phyloP scores from a whole-genome alignment of 2,113 vertebrate species.

The Brachypteracias leptosomus region DNA sequence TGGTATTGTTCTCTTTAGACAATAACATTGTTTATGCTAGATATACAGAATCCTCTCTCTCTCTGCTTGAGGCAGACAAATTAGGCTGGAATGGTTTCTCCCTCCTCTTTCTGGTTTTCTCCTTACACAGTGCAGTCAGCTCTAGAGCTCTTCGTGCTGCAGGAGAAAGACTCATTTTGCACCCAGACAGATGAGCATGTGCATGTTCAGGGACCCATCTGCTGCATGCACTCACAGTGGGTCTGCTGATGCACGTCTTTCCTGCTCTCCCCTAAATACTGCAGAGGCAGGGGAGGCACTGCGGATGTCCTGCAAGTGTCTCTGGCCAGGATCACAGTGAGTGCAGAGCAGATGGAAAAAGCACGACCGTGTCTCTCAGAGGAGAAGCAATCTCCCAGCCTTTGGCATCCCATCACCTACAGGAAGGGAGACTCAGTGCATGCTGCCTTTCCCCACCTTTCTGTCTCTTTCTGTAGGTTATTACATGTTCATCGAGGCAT shows the following conservation, averaged over 20 bases:
- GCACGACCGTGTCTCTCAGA: not conserved
- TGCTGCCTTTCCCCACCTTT: not conserved
- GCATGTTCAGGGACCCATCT: not conserved
- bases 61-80: not conserved
- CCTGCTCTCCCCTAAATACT: not conserved
- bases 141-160: not conserved
- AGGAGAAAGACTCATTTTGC: not conserved
- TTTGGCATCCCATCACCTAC: fast-evolving
- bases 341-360: not conserved
- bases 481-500: constrained; percentile 98
- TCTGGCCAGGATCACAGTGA: not conserved
- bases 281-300: not conserved
- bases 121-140: not conserved
- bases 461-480: constrained; percentile 76
- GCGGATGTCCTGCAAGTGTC: fast-evolving
- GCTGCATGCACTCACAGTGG: fast-evolving
- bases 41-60: not conserved
- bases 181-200: not conserved
- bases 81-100: not conserved
- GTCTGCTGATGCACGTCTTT: not conserved
- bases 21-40: not conserved
- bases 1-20: constrained; percentile 20
- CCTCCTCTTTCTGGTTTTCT: not conserved
- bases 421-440: not conserved
- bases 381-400: not conserved